phyloP scores from a whole-genome alignment of 2,888 invertebrate genomes.

The Nephrotoma guestfalica region DNA sequence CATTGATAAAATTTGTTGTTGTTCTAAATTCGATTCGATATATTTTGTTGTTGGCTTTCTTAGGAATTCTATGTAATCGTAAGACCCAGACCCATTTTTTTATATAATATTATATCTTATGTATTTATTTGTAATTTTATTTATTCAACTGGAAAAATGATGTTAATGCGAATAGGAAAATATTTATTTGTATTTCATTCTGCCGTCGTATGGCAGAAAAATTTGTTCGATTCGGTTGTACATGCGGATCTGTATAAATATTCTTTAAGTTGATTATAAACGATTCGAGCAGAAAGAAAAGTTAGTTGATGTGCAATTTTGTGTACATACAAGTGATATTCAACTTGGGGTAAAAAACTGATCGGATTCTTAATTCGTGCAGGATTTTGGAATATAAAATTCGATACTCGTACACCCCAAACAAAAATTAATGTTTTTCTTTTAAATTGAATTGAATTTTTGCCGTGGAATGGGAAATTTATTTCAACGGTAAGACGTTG shows the following conservation, averaged over 20 bases:
- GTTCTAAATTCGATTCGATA: too few relatives aligned
- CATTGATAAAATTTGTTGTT: not conserved
- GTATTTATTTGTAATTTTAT: not conserved
- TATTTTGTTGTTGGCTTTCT: not conserved
- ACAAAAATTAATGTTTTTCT: not conserved
- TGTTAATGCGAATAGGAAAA: not conserved
- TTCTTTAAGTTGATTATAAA: not conserved
- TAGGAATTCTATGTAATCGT: not conserved
- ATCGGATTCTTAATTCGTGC: not conserved
- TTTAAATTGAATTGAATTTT: not conserved
- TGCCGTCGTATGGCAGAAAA: not conserved
- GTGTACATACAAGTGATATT: not conserved
- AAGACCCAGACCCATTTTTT: not conserved
- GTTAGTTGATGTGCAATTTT: not conserved
- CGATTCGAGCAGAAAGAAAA: not conserved
- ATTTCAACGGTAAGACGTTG: not conserved
- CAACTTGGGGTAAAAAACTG: not conserved
- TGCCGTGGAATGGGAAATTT: not conserved
- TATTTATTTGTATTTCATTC: not conserved
- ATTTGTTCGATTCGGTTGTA: not conserved
- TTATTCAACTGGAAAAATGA: not conserved
- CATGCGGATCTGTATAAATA: not conserved
- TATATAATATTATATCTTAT: not conserved
- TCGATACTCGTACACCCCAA: not conserved
- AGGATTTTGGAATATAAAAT: not conserved